A percentile compares a stretch with the other conserved stretches of the same genome.
phyloP scores from a whole-genome alignment of 35 echinoderm and acorn worm genomes.

The Eucidaris tribuloides region DNA sequence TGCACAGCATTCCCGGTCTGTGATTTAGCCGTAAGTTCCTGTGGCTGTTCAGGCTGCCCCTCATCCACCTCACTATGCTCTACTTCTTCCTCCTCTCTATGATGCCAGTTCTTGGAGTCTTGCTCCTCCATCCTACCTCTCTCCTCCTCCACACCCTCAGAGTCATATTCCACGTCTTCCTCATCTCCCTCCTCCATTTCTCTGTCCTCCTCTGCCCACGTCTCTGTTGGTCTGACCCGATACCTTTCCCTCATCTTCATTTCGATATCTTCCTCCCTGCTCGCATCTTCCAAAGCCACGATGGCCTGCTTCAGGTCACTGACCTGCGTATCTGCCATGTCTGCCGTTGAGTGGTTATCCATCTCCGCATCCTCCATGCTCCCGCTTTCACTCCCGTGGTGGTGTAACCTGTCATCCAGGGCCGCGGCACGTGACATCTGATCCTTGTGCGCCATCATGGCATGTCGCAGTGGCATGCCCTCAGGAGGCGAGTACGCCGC shows the following conservation, averaged over 20 bases:
- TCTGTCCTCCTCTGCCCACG: not conserved
- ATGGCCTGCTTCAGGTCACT: slow-evolving; percentile 25
- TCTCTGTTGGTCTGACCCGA: not conserved
- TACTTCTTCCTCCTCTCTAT: no score
- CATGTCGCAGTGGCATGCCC: slow-evolving; percentile 17
- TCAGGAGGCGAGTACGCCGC: not conserved
- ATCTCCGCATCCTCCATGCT: not conserved
- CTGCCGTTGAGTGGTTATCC: not conserved
- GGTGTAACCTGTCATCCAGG: slow-evolving; percentile 15
- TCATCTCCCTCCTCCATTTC: not conserved
- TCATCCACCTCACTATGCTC: no score
- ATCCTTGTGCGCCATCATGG: slow-evolving; percentile 33
- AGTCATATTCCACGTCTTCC: no score
- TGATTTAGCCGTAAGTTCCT: no score
- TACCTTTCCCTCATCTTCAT: not conserved
- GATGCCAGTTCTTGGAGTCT: no score
- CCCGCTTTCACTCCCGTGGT: not conserved
- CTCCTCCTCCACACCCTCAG: no score
- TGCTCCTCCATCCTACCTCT: no score
- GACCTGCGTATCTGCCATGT: not conserved
- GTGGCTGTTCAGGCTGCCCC: no score
- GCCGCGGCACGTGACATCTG: not conserved
- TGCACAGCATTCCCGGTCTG: slow-evolving; percentile 27
- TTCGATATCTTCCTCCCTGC: slow-evolving; percentile 29
- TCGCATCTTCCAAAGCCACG: slow-evolving; percentile 34